A percentile compares a stretch with the other conserved stretches of the same genome.
Evolutionary conservation across 1,140 invertebrate species (phyloP).

Genomic region (Telenomus remus): DNA sequence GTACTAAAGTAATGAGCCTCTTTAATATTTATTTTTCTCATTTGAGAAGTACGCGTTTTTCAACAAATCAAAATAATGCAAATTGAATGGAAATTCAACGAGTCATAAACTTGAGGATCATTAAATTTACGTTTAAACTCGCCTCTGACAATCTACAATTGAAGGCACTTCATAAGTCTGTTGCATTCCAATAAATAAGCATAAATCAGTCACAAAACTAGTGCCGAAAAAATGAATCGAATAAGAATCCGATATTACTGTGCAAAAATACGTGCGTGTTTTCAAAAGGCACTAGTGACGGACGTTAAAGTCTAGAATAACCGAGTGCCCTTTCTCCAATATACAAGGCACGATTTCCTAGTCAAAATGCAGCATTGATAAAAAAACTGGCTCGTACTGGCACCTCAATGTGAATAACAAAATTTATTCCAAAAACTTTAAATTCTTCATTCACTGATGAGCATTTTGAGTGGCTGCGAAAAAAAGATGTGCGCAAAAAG

Average conservation of each 20-base stretch:
- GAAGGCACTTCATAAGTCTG: neutral
- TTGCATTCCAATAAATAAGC: neutral
- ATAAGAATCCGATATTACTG: conserved; percentile 36
- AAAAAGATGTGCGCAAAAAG: conserved; percentile 54
- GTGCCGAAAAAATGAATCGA: conserved; percentile 26
- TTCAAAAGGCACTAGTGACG: conserved; percentile 69
- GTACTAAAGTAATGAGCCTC: too few species aligned
- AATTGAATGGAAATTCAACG: too few species aligned
- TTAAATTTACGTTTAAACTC: too few species aligned
- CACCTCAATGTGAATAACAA: conserved; percentile 63
- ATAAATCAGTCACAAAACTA: conserved; percentile 3
- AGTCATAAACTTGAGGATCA: too few species aligned
- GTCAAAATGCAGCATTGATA: conserved; percentile 60
- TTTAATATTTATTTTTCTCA: too few species aligned
- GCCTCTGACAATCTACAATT: too few species aligned
- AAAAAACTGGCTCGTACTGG: conserved; percentile 71
- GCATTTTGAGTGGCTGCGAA: conserved; percentile 42
- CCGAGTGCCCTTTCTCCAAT: conserved; percentile 53
- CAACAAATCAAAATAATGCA: too few species aligned
- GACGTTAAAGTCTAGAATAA: conserved; percentile 65
- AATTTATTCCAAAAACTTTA: too few species aligned
- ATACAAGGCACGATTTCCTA: conserved; percentile 72
- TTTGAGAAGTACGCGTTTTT: too few species aligned
- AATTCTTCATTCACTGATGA: too few species aligned
- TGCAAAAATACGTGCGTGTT: conserved; percentile 48